phyloP scores from a whole-genome alignment of 2,797 vertebrate genomes.

The Gephyroberyx darwinii region DNA sequence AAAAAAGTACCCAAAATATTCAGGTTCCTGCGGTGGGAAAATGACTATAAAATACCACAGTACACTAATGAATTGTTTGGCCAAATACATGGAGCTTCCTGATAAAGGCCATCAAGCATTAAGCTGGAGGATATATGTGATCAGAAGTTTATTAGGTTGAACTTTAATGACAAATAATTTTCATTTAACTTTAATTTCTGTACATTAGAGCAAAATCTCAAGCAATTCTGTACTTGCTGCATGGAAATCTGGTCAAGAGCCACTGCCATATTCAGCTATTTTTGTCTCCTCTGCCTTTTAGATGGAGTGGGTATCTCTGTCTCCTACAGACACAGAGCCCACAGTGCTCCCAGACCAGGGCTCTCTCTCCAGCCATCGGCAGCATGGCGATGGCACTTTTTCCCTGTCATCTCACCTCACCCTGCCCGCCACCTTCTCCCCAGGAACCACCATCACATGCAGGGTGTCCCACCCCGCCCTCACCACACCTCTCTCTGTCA shows the following conservation, averaged over 20 bases:
- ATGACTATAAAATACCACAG: background rate
- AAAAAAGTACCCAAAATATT: no score
- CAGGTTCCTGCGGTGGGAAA: no score
- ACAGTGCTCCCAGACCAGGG: conserved; percentile 60
- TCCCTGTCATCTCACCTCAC: conserved; percentile 81
- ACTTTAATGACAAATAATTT: no score
- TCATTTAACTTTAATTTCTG: no score
- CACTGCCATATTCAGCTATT: background rate
- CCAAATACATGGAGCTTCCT: background rate
- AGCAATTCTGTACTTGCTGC: background rate
- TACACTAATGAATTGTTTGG: background rate
- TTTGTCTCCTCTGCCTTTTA: conserved; percentile 41
- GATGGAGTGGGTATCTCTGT: conserved; percentile 84
- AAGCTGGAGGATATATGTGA: background rate
- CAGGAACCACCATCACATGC: conserved; percentile 83
- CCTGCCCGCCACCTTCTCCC: conserved; percentile 49
- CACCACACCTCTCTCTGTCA: conserved; percentile 70
- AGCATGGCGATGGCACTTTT: conserved; percentile 81
- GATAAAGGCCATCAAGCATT: background rate
- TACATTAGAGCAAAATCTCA: no score
- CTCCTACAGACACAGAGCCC: conserved; percentile 60
- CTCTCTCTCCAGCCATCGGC: conserved; percentile 84
- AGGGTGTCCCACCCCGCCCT: conserved; percentile 82
- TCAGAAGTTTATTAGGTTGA: background rate
- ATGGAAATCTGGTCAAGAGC: background rate